Conservation (phyloP, 2,113 vertebrate species). For the Psilopsiagon aymara region DNA sequence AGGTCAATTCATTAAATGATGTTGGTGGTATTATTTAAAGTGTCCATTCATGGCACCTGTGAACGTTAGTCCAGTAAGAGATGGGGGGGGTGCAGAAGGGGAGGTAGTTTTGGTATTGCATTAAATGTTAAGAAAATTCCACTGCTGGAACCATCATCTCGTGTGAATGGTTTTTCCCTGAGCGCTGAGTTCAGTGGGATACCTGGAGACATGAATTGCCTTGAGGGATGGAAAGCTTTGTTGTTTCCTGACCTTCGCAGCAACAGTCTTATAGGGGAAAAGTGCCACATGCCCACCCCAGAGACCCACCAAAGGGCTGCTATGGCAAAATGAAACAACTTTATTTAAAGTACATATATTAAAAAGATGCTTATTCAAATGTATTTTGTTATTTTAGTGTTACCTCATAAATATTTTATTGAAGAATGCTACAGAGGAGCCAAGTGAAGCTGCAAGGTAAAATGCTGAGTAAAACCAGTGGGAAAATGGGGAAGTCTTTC, state of each 20-base stretch:
- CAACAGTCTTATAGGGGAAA: not conserved
- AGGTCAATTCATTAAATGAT: not conserved
- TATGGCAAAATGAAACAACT: not conserved
- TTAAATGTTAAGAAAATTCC: not conserved
- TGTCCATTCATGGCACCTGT: not conserved
- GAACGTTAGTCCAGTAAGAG: not conserved
- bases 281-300: accelerated
- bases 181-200: not conserved
- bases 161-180: not conserved
- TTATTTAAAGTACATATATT: not conserved
- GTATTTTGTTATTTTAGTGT: slow-evolving; percentile 79
- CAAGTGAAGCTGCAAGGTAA: slow-evolving; percentile 93
- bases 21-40: not conserved
- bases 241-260: not conserved
- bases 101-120: not conserved
- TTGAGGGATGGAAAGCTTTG: not conserved
- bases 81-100: not conserved
- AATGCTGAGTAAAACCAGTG: slow-evolving; percentile 16
- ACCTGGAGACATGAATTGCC: not conserved
- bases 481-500: not conserved
- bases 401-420: slow-evolving; percentile 91
- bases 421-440: slow-evolving; percentile 90
- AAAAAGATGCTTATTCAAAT: slow-evolving; percentile 41
- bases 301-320: not conserved
- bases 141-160: not conserved